Conservation (phyloP, 2,888 invertebrate genomes). For the Cybosia mesomella region DNA sequence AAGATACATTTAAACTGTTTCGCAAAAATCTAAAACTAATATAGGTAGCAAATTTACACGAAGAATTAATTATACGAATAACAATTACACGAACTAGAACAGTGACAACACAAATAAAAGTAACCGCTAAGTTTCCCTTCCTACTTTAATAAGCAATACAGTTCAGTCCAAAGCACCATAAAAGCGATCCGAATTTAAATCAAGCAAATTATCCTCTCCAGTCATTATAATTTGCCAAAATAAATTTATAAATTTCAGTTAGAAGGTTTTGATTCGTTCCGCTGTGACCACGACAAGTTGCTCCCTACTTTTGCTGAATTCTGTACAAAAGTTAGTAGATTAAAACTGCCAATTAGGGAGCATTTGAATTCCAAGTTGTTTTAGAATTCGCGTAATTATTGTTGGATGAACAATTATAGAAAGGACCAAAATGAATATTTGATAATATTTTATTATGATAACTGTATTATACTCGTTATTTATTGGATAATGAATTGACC, state of each 20-base stretch:
- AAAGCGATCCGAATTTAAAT: constrained; percentile 66
- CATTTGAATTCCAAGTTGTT: constrained; percentile 85
- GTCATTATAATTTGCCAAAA: constrained; percentile 75
- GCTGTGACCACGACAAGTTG: constrained; percentile 82
- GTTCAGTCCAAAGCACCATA: constrained; percentile 56
- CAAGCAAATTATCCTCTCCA: constrained; percentile 72
- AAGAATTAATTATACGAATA: neutral
- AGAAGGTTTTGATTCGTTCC: constrained; percentile 80
- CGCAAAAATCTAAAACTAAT: neutral
- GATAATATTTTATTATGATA: constrained; percentile 62
- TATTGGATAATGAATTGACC: constrained; percentile 8
- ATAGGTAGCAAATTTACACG: too few relatives aligned
- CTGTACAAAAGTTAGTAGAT: constrained; percentile 85
- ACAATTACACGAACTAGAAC: constrained; percentile 13
- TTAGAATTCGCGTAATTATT: constrained; percentile 84
- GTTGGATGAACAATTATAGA: constrained; percentile 80
- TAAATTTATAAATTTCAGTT: constrained; percentile 80
- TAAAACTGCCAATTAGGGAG: constrained; percentile 86
- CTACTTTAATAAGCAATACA: constrained; percentile 55
- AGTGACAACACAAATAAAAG: constrained; percentile 20
- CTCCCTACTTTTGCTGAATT: constrained; percentile 81
- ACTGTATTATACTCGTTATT: constrained; percentile 30
- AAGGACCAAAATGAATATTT: constrained; percentile 71
- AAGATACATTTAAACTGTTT: neutral
- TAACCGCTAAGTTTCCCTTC: constrained; percentile 22